Base-by-base conservation (phyloP, 2,888 invertebrate species). In the Leptogaster cylindrica region DNA sequence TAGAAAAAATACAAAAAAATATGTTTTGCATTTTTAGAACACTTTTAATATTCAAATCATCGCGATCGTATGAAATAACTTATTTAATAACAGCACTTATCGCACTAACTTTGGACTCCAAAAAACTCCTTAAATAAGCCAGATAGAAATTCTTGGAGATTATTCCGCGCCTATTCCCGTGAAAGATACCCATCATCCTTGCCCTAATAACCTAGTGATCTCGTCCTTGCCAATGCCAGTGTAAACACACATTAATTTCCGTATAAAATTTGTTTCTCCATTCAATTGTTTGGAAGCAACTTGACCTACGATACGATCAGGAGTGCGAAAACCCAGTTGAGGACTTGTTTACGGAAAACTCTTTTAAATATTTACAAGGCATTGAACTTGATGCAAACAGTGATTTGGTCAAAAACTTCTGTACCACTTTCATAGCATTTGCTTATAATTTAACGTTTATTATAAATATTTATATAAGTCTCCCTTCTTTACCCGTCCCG, bases 331-430 rank as follows among this genome's bases (percentile, higher is more conserved):
- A 68, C 52, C n/a, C 52, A 48, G 50, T 67, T 50, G 36, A 52
- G 55, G 55, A 44, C 52, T 46, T 68, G 68, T 68, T 68, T 68
- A 68, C 65, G 64, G 65, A 33, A 25, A 27, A 27, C 5, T 18
- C 52, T 48, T 65, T 68, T 36, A 68, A 68, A 68, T 68, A 68
- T 68, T 68, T 68, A 68, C 68, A 65, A 68, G 68, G 61, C 68
- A 68, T 55, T 68, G 68, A 68, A 68, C 68, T 68, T 64, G 16
- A 64, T 52, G 64, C 55, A 28, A n/a, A 52, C 18, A 52, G 33
- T 52, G 28, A 52, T 52, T 33, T 52, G 33, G 52, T 31, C 31
- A 52, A 52, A 52, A 33, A 31, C 33, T 18, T 18, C 18, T 31
- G 36, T 52, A 52, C 10, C 52, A 52, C 52, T 52, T 52, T 33